Conservation (phyloP, 2,888 invertebrate species). For the Magallana nippona region DNA sequence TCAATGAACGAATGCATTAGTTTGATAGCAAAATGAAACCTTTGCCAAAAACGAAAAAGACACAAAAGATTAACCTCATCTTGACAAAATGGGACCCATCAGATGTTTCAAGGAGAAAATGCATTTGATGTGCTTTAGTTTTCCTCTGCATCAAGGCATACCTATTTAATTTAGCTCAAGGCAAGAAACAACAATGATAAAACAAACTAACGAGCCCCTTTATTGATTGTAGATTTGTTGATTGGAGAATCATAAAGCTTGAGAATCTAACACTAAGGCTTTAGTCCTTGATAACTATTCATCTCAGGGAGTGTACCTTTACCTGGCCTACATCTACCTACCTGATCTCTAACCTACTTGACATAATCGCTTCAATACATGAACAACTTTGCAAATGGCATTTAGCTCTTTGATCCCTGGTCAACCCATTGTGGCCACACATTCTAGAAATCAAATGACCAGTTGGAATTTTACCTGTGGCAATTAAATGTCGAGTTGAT, state of each 20-base stretch:
- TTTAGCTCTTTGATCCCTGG: slow-evolving; percentile 8
- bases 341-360: neutral
- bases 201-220: neutral
- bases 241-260: slow-evolving; percentile 9
- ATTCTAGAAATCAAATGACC: neutral
- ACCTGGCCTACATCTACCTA: neutral
- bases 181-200: neutral
- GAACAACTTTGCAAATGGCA: neutral
- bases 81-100: neutral
- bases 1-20: too few species aligned
- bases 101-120: neutral
- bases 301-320: neutral
- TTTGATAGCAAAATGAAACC: too few species aligned
- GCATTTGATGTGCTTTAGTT: neutral
- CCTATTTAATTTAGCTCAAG: slow-evolving; percentile 2
- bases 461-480: neutral
- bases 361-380: slow-evolving; percentile 8
- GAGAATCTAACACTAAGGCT: neutral
- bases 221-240: neutral
- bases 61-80: neutral
- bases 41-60: neutral
- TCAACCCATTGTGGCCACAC: neutral
- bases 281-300: slow-evolving; percentile 18
- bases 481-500: neutral
- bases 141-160: neutral